phyloP scores from a whole-genome alignment of 2,113 vertebrate genomes.

The Shinisaurus crocodilurus region DNA sequence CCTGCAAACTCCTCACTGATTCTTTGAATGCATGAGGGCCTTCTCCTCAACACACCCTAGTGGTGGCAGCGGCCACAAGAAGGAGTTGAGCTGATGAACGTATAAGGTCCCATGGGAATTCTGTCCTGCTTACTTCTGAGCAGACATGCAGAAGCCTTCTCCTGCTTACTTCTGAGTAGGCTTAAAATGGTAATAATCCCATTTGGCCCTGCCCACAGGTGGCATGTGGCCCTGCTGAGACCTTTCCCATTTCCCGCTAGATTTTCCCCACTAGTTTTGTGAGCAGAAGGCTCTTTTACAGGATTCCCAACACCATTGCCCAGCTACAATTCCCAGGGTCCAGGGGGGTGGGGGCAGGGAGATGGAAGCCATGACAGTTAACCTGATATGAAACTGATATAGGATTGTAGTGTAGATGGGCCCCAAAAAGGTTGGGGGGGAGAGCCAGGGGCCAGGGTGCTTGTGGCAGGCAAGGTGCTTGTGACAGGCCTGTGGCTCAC shows the following conservation, averaged over 20 bases:
- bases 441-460: neutral
- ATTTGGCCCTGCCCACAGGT: too few species aligned
- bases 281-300: neutral
- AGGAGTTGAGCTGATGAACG: neutral
- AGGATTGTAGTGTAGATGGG: neutral
- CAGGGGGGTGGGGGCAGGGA: neutral
- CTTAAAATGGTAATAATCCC: too few species aligned
- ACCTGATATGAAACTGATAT: too few species aligned
- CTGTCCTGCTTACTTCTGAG: neutral
- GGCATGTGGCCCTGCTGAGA: too few species aligned
- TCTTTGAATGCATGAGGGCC: neutral
- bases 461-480: too few species aligned
- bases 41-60: neutral
- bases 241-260: too few species aligned
- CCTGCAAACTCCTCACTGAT: neutral
- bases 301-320: neutral
- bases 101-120: neutral
- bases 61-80: neutral
- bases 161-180: too few species aligned
- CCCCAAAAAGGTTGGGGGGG: neutral
- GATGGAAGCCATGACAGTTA: neutral
- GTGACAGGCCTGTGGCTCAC: too few species aligned
- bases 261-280: neutral
- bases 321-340: neutral
- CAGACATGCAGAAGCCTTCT: neutral